Evolutionary conservation across 35 echinoderm and acorn worm species (phyloP).

Genomic region (Hemicentrotus pulcherrimus): DNA sequence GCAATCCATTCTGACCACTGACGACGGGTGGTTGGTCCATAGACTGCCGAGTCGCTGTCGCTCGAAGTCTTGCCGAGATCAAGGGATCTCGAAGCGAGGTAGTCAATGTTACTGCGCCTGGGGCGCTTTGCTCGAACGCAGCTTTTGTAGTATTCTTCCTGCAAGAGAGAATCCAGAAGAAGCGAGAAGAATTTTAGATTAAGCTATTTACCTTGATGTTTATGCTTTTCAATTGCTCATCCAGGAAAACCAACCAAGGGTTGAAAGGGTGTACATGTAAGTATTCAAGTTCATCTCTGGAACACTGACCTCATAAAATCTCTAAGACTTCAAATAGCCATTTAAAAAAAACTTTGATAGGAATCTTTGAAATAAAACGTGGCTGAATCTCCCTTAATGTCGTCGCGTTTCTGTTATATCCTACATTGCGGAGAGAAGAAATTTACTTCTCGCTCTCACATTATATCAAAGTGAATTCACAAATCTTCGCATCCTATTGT

Average conservation of each 20-base stretch:
- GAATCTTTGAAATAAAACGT: too few species aligned
- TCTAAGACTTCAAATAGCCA: background rate
- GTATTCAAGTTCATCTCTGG: background rate
- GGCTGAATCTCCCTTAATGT: too few species aligned
- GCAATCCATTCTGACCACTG: constrained; percentile 91
- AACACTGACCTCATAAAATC: background rate
- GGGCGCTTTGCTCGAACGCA: constrained; percentile 67
- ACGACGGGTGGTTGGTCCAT: constrained; percentile 83
- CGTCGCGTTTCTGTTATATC: background rate
- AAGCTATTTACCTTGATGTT: background rate
- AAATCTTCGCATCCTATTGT: background rate
- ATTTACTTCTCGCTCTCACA: background rate
- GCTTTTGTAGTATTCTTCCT: constrained; percentile 97
- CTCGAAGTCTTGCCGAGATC: constrained; percentile 80
- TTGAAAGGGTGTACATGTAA: background rate
- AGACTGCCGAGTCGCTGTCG: constrained; percentile 79
- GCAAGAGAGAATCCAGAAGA: background rate
- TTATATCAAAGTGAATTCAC: background rate
- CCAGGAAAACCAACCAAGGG: background rate
- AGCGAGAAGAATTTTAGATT: background rate
- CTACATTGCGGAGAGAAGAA: background rate
- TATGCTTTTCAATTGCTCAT: background rate
- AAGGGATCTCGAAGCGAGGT: constrained; percentile 62
- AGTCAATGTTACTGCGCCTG: constrained; percentile 69
- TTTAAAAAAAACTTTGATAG: too few species aligned